Conservation (phyloP, 1,140 invertebrate species). For the Micrasema minimum region DNA sequence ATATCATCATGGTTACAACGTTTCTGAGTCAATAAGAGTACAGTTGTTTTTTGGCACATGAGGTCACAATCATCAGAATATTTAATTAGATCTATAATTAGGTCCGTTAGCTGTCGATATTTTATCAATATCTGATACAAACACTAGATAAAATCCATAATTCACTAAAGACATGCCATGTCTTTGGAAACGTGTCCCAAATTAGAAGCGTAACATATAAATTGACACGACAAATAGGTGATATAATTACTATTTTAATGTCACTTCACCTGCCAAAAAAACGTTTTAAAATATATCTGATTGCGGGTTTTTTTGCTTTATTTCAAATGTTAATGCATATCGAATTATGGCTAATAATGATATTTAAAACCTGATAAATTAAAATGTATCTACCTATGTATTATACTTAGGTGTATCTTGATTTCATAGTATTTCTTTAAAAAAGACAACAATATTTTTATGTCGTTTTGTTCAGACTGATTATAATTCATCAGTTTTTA, state of each 20-base stretch:
- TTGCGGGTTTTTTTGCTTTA: neutral
- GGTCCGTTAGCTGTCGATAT: constrained; percentile 20
- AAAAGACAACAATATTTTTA: too few species aligned
- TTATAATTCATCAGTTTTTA: too few species aligned
- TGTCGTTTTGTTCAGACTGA: too few species aligned
- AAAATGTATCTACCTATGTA: neutral
- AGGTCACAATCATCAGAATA: constrained; percentile 33
- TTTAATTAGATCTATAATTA: constrained; percentile 41
- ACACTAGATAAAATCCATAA: too few species aligned
- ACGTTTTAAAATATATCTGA: constrained; percentile 6
- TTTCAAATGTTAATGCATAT: neutral
- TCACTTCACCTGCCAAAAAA: too few species aligned
- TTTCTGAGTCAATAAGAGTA: neutral
- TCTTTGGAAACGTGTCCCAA: too few species aligned
- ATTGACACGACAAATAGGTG: constrained; percentile 9
- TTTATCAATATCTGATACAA: constrained; percentile 37
- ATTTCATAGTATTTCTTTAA: neutral
- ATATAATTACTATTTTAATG: constrained; percentile 2
- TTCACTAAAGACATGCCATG: too few species aligned
- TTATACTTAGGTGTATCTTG: neutral
- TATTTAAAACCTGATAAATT: neutral
- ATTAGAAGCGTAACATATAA: too few species aligned
- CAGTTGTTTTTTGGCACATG: constrained; percentile 12
- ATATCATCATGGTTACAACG: neutral
- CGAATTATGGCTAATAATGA: neutral